Percentiles rank a stretch among this genome's conserved stretches.
Evolutionary conservation across 2,113 vertebrate genomes (phyloP).

Genomic region (Pantherophis guttatus): DNA sequence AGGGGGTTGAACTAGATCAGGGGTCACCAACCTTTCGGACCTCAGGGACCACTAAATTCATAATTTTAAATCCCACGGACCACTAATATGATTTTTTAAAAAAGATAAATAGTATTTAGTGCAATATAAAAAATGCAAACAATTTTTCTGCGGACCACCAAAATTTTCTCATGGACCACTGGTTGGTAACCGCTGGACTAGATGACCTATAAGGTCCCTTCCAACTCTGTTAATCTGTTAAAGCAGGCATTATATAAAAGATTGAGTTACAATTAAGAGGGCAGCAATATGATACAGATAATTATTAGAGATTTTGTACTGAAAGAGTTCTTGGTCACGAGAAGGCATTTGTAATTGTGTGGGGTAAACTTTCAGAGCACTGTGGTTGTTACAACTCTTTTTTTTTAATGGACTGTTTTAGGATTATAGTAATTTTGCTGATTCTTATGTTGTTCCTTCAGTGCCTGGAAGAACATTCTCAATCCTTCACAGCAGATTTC

Average conservation of each 20-base stretch:
- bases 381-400: background rate
- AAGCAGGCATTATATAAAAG: background rate
- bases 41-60: too few relatives aligned
- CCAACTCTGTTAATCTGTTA: too few relatives aligned
- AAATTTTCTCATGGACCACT: too few relatives aligned
- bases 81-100: too few relatives aligned
- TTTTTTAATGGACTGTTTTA: background rate
- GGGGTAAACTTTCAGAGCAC: background rate
- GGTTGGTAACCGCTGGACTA: too few relatives aligned
- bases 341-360: conserved; percentile 7
- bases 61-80: too few relatives aligned
- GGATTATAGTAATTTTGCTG: background rate
- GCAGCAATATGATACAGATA: background rate
- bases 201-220: too few relatives aligned
- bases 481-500: background rate
- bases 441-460: background rate
- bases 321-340: conserved; percentile 23
- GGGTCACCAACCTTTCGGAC: too few relatives aligned
- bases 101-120: too few relatives aligned
- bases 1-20: too few relatives aligned
- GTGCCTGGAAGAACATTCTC: background rate
- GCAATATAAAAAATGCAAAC: too few relatives aligned
- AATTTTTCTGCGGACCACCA: too few relatives aligned
- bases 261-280: background rate
- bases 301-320: background rate